A percentile compares a stretch with the other conserved stretches of the same genome.
Conservation (phyloP, 2,888 invertebrate species). For the Bursaphelenchus okinawaensis region DNA sequence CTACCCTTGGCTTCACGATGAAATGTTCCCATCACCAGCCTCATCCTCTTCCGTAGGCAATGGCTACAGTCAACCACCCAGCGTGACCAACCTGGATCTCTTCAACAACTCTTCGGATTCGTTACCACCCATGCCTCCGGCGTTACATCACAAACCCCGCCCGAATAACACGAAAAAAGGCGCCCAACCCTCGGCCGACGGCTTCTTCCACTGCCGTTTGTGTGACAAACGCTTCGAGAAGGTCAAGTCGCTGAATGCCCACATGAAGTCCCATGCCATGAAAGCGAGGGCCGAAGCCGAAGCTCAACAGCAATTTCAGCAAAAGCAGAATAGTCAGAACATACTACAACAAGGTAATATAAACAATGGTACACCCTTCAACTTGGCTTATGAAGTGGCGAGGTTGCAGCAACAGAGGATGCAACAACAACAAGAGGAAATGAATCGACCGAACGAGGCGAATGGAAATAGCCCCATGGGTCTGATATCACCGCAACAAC, state of each 20-base stretch:
- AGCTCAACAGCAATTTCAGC: constrained; percentile 39
- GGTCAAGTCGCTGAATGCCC: constrained; percentile 82
- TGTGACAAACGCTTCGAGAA: constrained; percentile 56
- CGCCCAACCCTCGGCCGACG: constrained; percentile 55
- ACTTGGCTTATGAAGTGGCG: constrained; percentile 4
- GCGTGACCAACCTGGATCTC: constrained; percentile 11
- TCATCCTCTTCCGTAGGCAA: constrained; percentile 15
- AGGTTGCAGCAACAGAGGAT: background rate
- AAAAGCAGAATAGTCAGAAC: constrained; percentile 19
- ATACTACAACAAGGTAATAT: constrained; percentile 7
- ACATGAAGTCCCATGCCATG: constrained; percentile 89
- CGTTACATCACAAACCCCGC: background rate
- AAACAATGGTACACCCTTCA: background rate
- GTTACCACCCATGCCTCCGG: background rate
- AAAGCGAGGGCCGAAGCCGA: constrained; percentile 56
- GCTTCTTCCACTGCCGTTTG: constrained; percentile 56
- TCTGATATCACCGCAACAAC: constrained; percentile 8
- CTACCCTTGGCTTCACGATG: constrained; percentile 34
- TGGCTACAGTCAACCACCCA: constrained; percentile 18
- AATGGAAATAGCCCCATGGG: background rate
- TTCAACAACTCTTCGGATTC: background rate
- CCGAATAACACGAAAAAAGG: constrained; percentile 42
- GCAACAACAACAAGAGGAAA: background rate
- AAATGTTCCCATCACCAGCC: constrained; percentile 24
- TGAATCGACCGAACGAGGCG: background rate